Conservation (phyloP, 2,888 invertebrate genomes). For the Sinohyriopsis cumingii region DNA sequence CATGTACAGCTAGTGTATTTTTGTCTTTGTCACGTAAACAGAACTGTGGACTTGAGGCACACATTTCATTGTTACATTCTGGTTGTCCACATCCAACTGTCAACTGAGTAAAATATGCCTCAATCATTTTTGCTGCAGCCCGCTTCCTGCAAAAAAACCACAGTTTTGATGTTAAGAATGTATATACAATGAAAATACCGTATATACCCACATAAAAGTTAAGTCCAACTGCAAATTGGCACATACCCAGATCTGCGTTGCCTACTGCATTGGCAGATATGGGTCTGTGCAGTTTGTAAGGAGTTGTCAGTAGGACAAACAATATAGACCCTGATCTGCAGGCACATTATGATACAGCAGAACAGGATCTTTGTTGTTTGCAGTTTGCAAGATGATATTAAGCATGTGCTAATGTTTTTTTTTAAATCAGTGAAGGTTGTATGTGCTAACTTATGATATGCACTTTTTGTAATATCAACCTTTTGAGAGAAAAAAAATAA, state of each 20-base stretch:
- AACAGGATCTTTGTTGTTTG: too few species aligned
- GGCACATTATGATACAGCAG: too few species aligned
- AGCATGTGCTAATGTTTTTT: not conserved
- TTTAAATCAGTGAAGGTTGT: not conserved
- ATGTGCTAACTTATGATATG: not conserved
- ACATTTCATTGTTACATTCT: conserved; percentile 88
- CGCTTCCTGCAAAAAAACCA: conserved; percentile 67
- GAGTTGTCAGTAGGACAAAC: too few species aligned
- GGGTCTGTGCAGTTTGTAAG: too few species aligned
- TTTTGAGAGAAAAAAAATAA: too few species aligned
- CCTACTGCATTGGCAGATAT: not conserved
- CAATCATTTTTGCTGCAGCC: conserved; percentile 84
- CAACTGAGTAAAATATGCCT: conserved; percentile 93
- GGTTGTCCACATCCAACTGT: conserved; percentile 93
- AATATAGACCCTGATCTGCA: too few species aligned
- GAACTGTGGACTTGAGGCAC: conserved; percentile 82
- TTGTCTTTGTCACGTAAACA: conserved; percentile 79
- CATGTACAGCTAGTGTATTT: conserved; percentile 92
- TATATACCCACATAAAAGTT: not conserved
- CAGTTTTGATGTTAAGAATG: not conserved
- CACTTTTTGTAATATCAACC: too few species aligned
- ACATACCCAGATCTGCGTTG: too few species aligned
- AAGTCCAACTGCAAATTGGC: too few species aligned
- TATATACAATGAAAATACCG: not conserved
- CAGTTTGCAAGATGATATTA: not conserved